Evolutionary conservation across 37 sponge, comb jelly and placozoan genomes (phyloP).

Genomic region (Cliona cf. orientalis): DNA sequence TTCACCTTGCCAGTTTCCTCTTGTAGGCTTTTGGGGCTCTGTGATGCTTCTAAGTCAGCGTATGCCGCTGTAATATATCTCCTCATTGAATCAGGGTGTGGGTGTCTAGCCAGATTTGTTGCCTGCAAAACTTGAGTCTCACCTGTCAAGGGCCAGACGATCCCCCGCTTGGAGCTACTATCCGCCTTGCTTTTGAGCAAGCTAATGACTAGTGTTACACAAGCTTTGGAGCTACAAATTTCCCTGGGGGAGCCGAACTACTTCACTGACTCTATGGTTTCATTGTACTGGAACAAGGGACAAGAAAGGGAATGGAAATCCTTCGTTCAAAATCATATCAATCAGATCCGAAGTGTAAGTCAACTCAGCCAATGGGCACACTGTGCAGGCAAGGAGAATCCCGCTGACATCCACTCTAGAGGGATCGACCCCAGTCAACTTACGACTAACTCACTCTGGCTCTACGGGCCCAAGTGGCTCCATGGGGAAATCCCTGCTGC

Average conservation of each 20-base stretch:
- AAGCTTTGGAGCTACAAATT: too few species aligned
- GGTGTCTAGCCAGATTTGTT: not conserved
- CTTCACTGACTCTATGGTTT: conserved; percentile 8
- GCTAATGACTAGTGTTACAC: too few species aligned
- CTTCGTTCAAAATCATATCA: conserved; percentile 34
- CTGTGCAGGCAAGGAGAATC: conserved; percentile 18
- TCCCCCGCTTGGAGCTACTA: conserved; percentile 36
- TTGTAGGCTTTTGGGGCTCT: conserved; percentile 17
- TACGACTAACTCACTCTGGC: too few species aligned
- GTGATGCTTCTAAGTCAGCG: conserved; percentile 34
- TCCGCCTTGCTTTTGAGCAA: conserved; percentile 24
- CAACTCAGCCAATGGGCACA: conserved; percentile 11
- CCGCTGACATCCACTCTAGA: conserved; percentile 35
- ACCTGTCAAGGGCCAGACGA: conserved; percentile 6
- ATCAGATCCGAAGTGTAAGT: conserved; percentile 1
- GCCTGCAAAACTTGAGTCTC: conserved; percentile 23
- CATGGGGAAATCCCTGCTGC: not conserved
- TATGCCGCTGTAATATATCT: too few species aligned
- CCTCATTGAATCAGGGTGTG: not conserved
- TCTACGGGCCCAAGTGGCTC: conserved; percentile 8
- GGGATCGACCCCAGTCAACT: too few species aligned
- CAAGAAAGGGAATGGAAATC: conserved; percentile 16
- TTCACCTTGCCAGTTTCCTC: not conserved
- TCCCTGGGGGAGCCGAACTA: not conserved
- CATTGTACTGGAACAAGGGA: too few species aligned